Conservation (phyloP, 1,140 invertebrate genomes). For the Trichonephila clavata region DNA sequence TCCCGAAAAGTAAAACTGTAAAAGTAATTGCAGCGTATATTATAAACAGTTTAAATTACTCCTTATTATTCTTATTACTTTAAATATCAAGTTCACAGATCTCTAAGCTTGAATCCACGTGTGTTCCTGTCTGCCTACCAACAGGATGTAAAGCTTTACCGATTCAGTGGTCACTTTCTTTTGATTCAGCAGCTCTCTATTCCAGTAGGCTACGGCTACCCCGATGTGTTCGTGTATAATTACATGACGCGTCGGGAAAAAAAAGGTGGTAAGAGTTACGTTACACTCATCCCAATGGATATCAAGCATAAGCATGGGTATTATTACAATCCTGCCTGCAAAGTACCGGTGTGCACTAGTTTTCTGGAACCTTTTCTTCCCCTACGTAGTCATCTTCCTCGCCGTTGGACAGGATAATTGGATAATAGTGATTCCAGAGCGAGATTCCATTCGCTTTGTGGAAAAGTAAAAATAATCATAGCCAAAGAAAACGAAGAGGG, state of each 20-base stretch:
- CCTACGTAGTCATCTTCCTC: slow-evolving; percentile 60
- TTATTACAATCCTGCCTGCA: slow-evolving; percentile 30
- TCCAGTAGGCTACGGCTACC: background rate
- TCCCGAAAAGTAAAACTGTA: too few species aligned
- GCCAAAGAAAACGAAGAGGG: slow-evolving; percentile 38
- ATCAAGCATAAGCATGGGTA: slow-evolving; percentile 45
- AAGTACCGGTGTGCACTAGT: slow-evolving; percentile 34
- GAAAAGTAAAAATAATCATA: slow-evolving; percentile 49
- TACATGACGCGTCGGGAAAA: slow-evolving; percentile 6
- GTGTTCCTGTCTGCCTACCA: background rate
- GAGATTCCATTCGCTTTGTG: slow-evolving; percentile 48
- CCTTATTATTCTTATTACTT: too few species aligned
- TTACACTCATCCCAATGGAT: background rate
- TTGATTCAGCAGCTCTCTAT: background rate
- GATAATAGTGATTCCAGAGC: slow-evolving; percentile 50
- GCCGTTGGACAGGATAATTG: slow-evolving; percentile 71
- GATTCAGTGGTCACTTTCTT: slow-evolving; percentile 12
- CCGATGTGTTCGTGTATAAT: slow-evolving; percentile 22
- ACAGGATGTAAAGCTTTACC: slow-evolving; percentile 26
- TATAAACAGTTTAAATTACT: too few species aligned
- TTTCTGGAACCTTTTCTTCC: slow-evolving; percentile 51
- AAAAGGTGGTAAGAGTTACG: slow-evolving; percentile 37
- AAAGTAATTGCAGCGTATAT: too few species aligned
- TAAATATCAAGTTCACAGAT: too few species aligned
- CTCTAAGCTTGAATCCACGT: background rate